These are phyloP conservation scores for Anguilla anguilla DNA, from an alignment of 2,797 vertebrate species.

Conservation along the genomic window DNA sequence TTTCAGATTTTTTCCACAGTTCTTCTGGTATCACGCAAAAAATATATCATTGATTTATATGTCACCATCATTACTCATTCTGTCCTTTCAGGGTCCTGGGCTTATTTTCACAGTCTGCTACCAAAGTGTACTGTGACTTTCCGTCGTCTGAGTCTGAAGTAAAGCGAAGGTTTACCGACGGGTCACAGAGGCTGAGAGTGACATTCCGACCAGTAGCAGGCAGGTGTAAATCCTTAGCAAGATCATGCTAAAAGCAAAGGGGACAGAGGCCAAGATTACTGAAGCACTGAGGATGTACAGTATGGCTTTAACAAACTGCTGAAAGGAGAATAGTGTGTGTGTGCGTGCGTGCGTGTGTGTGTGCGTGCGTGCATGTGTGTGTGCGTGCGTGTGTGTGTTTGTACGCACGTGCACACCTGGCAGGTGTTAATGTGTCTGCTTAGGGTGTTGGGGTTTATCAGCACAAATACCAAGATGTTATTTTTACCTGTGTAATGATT, in stretches of 20 bases:
- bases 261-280: conserved; percentile 6
- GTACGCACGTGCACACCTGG: too few species aligned
- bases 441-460: background rate
- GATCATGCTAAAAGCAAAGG: background rate
- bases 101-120: background rate
- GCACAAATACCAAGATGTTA: background rate
- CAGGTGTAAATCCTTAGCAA: conserved; percentile 9
- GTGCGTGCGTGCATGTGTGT: background rate
- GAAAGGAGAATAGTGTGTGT: background rate
- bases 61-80: background rate
- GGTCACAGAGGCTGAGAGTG: background rate
- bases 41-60: background rate
- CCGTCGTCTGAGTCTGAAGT: background rate
- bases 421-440: too few species aligned
- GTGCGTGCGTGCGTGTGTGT: background rate
- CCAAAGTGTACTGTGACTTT: background rate
- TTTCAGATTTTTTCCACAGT: background rate
- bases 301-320: background rate
- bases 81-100: background rate
- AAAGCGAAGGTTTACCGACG: background rate
- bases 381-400: background rate
- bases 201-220: background rate
- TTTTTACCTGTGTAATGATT: background rate
- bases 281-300: background rate
- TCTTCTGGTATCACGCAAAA: background rate